phyloP scores from a whole-genome alignment of 2,888 invertebrate species.

The Girardia tigrina region DNA sequence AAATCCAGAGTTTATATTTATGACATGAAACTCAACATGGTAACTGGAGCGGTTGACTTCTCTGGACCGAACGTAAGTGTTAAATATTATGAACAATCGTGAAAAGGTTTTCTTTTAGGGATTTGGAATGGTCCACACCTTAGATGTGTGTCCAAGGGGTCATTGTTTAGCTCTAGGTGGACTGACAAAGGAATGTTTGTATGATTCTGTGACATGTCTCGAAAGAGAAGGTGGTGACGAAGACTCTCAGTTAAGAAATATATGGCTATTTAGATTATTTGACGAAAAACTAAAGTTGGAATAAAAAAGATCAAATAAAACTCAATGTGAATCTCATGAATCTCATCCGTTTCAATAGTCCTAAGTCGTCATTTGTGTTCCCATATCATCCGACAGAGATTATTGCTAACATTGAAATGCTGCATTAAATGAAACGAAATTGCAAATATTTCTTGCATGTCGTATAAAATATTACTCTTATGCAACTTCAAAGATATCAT shows the following conservation, averaged over 20 bases:
- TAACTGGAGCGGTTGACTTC: not conserved
- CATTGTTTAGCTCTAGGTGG: not conserved
- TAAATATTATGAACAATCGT: too few species aligned
- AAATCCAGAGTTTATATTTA: not conserved
- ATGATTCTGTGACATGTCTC: not conserved
- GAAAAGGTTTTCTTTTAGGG: not conserved
- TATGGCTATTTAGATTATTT: slow-evolving; percentile 29
- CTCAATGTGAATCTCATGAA: not conserved
- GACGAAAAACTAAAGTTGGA: not conserved
- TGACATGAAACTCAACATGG: not conserved
- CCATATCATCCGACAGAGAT: slow-evolving; percentile 7
- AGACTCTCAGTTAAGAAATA: not conserved
- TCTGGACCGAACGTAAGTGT: not conserved
- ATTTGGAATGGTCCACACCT: slow-evolving; percentile 9
- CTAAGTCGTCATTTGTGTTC: not conserved
- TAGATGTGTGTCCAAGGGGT: slow-evolving; percentile 19
- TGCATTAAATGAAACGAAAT: not conserved
- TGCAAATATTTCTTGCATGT: not conserved
- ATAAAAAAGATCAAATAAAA: not conserved
- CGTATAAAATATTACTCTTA: too few species aligned
- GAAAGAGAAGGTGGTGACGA: not conserved
- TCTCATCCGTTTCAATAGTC: not conserved
- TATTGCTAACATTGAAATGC: slow-evolving; percentile 4
- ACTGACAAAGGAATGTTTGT: slow-evolving; percentile 1
- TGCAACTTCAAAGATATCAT: too few species aligned